A percentile compares a stretch with the other conserved stretches of the same genome.
These are phyloP conservation scores for Harmothoe impar DNA, from an alignment of 2,888 invertebrate species.

Conservation along the genomic window DNA sequence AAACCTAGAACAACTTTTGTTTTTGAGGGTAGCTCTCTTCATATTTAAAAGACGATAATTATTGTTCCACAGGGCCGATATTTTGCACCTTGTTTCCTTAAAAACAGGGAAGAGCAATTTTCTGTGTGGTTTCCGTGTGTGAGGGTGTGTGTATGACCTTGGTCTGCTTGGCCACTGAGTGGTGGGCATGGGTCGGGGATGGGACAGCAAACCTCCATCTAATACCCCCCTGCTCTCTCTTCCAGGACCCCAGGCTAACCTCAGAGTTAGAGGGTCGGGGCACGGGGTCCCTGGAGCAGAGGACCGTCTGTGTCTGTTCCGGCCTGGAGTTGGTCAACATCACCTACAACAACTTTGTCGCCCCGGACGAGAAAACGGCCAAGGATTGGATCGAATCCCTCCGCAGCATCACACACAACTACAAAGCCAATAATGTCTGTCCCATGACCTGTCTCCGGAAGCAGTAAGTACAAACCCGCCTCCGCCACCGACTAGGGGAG, in stretches of 20 bases:
- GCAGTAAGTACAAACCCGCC: slow-evolving; percentile 89
- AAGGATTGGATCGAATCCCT: slow-evolving; percentile 97
- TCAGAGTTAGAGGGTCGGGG: slow-evolving; percentile 87
- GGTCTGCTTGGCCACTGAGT: not conserved
- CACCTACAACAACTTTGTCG: slow-evolving; percentile 97
- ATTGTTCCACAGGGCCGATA: too few species aligned
- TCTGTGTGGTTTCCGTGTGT: too few species aligned
- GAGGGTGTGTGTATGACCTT: not conserved
- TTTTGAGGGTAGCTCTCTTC: too few species aligned
- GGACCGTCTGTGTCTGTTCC: slow-evolving; percentile 97
- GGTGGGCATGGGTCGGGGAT: not conserved
- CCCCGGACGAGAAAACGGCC: slow-evolving; percentile 95
- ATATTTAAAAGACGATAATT: too few species aligned
- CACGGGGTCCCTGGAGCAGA: slow-evolving; percentile 92
- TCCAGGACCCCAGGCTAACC: slow-evolving; percentile 79
- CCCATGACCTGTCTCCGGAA: slow-evolving; percentile 97
- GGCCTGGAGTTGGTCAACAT: slow-evolving; percentile 99
- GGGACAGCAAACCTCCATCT: not conserved
- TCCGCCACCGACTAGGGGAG: not conserved
- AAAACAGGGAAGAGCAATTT: too few species aligned
- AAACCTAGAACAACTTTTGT: too few species aligned
- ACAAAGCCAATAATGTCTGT: slow-evolving; percentile 97
- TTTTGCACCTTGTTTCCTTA: too few species aligned
- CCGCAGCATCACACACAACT: slow-evolving; percentile 95
- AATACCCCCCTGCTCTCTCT: not conserved